Percentiles rank a stretch among this genome's conserved stretches.
Evolutionary conservation across 2,113 vertebrate species (phyloP).

Genomic region (Rhadina sibilatrix): DNA sequence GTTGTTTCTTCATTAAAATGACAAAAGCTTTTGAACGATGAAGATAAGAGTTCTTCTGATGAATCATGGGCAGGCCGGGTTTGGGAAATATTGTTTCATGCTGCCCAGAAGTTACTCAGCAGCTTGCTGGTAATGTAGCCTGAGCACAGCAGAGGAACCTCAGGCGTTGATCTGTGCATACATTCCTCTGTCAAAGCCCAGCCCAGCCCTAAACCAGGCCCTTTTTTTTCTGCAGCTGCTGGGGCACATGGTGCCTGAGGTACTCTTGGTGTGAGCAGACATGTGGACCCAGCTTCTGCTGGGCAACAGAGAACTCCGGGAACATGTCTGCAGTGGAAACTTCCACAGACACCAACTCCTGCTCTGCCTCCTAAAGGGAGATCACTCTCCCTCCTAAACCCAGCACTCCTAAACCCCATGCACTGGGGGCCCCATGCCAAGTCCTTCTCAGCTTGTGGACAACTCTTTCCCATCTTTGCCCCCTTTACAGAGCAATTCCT

Average conservation of each 20-base stretch:
- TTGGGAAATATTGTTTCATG: neutral
- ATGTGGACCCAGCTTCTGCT: neutral
- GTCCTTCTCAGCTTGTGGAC: neutral
- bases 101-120: conserved; percentile 29
- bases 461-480: neutral
- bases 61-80: conserved; percentile 2
- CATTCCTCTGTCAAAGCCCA: neutral
- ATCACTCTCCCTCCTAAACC: neutral
- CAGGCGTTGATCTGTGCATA: neutral
- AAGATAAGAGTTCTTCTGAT: conserved; percentile 7
- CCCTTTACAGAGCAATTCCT: neutral
- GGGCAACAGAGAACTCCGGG: neutral
- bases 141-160: accelerated
- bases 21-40: conserved; percentile 15
- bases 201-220: neutral
- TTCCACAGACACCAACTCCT: accelerated
- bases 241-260: neutral
- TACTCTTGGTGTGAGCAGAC: neutral
- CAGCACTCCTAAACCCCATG: neutral
- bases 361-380: neutral
- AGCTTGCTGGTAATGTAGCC: neutral
- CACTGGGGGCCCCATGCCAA: neutral
- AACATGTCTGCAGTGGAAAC: accelerated
- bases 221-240: neutral
- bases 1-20: conserved; percentile 22